These are phyloP conservation scores for Trematomus loennbergii DNA, from an alignment of 2,113 vertebrate genomes.

Conservation along the genomic window DNA sequence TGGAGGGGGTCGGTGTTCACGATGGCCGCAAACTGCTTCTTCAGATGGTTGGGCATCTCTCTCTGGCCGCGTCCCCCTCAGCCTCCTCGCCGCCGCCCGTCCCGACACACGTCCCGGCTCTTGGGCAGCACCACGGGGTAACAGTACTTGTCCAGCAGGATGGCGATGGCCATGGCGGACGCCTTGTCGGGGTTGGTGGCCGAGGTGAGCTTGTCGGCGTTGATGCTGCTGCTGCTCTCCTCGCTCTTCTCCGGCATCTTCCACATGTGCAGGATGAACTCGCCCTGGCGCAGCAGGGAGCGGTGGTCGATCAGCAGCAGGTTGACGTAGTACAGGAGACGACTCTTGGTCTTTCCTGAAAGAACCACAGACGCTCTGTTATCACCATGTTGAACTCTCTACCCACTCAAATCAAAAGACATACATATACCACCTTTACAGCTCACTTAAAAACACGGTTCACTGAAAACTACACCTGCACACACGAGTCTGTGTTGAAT, in stretches of 20 bases:
- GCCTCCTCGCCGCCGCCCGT: slow-evolving; percentile 80
- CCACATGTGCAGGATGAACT: slow-evolving; percentile 99
- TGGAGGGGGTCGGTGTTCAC: slow-evolving; percentile 94
- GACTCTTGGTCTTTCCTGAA: slow-evolving; percentile 88
- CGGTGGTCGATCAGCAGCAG: slow-evolving; percentile 95
- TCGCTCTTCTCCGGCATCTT: slow-evolving; percentile 95
- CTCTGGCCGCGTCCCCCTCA: slow-evolving; percentile 88
- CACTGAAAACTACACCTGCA: no score
- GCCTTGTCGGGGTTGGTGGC: slow-evolving; percentile 97
- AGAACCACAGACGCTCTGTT: slow-evolving; percentile 54
- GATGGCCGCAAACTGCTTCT: slow-evolving; percentile 96
- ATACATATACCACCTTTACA: no score
- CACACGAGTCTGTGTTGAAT: no score
- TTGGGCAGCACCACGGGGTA: slow-evolving; percentile 96
- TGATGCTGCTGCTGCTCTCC: slow-evolving; percentile 93
- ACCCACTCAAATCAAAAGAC: no score
- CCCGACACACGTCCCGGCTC: slow-evolving; percentile 82
- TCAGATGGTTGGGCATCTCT: slow-evolving; percentile 97
- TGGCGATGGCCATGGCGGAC: slow-evolving; percentile 93
- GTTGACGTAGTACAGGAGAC: slow-evolving; percentile 97
- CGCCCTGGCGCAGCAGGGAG: slow-evolving; percentile 93
- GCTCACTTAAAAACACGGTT: no score
- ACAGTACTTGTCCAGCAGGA: slow-evolving; percentile 94
- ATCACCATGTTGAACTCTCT: no score
- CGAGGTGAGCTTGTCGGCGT: slow-evolving; percentile 96